These are phyloP conservation scores for Drosophila kanapiae DNA, from an alignment of 1,140 invertebrate species.

Conservation along the genomic window DNA sequence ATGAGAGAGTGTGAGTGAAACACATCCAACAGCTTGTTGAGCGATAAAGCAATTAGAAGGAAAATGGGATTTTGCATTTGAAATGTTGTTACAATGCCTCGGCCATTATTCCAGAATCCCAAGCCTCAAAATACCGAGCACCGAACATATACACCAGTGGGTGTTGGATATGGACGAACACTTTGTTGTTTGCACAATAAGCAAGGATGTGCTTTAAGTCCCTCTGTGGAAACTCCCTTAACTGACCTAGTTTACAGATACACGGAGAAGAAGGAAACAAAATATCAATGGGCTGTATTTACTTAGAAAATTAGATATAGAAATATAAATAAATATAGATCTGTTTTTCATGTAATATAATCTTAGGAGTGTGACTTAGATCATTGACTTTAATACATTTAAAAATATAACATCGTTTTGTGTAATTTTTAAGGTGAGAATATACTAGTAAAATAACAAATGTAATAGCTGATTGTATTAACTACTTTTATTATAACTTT, in stretches of 20 bases:
- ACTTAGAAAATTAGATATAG: neutral
- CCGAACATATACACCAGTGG: conserved; percentile 6
- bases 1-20: conserved; percentile 37
- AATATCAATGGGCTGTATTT: neutral
- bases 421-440: neutral
- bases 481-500: neutral
- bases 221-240: conserved; percentile 51
- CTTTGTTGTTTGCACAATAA: conserved; percentile 75
- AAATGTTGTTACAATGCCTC: conserved; percentile 71
- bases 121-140: conserved; percentile 17
- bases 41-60: conserved; percentile 82
- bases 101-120: conserved; percentile 41
- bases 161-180: conserved; percentile 52
- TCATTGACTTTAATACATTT: no score
- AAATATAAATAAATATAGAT: neutral
- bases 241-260: conserved; percentile 70
- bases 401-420: no score
- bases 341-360: neutral
- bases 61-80: conserved; percentile 83
- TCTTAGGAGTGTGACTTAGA: no score
- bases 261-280: conserved; percentile 7
- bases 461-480: neutral
- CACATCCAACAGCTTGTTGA: conserved; percentile 79
- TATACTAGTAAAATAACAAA: neutral
- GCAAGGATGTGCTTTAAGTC: conserved; percentile 75